These are phyloP conservation scores for Drosophila conformis DNA, from an alignment of 2,888 invertebrate genomes.

Conservation along the genomic window DNA sequence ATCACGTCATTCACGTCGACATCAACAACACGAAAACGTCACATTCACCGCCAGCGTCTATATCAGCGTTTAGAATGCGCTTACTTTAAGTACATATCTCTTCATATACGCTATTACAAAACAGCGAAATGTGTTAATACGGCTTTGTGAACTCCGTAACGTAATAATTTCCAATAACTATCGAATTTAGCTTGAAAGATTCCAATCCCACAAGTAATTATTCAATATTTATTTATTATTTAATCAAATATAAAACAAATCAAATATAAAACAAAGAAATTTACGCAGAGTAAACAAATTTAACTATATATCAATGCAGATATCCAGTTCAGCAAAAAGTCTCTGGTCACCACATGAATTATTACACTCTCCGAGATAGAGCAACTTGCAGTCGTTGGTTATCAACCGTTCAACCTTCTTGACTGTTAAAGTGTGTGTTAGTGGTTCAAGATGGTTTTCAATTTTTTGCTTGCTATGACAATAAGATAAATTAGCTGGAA, in stretches of 20 bases:
- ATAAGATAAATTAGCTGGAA: conserved; percentile 77
- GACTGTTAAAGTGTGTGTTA: neutral
- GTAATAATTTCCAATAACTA: too few species aligned
- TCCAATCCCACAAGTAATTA: too few species aligned
- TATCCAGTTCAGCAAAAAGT: neutral
- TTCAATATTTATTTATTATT: too few species aligned
- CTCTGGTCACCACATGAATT: fast-evolving
- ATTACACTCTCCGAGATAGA: neutral
- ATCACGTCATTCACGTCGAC: conserved; percentile 77
- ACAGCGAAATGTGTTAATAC: neutral
- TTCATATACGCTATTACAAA: neutral
- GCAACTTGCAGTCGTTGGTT: neutral
- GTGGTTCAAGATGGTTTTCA: conserved; percentile 6
- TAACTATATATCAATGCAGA: neutral
- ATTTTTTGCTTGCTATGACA: conserved; percentile 33
- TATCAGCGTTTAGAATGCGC: conserved; percentile 70
- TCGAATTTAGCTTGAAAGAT: neutral
- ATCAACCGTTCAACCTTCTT: neutral
- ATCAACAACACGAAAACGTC: conserved; percentile 33
- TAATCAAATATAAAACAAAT: fast-evolving
- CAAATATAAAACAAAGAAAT: neutral
- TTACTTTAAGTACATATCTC: conserved; percentile 49
- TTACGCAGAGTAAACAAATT: neutral
- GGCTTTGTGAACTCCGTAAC: neutral
- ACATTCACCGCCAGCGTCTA: conserved; percentile 22